Conservation (phyloP, 2,113 vertebrate genomes). For the Pelecanus crispus region DNA sequence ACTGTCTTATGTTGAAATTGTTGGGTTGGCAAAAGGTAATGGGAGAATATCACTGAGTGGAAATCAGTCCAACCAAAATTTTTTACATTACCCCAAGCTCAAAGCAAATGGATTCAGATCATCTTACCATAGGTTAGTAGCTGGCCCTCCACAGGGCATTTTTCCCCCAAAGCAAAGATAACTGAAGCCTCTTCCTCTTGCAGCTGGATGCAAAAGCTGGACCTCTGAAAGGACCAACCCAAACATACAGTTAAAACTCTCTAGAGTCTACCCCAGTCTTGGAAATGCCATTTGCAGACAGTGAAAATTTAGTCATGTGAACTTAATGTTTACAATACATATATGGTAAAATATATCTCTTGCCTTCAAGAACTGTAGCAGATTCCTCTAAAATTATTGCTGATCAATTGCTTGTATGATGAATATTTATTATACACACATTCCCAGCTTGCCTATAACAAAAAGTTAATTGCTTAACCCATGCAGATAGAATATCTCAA, state of each 20-base stretch:
- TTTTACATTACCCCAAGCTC: background rate
- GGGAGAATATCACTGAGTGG: background rate
- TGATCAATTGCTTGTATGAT: background rate
- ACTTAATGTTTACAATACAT: background rate
- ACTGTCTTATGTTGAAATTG: accelerated
- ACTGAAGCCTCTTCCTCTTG: background rate
- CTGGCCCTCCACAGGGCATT: background rate
- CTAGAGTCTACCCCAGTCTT: background rate
- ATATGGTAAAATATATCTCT: background rate
- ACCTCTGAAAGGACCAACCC: background rate
- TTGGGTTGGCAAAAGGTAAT: background rate
- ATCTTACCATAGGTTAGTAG: background rate
- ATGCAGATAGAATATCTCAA: background rate
- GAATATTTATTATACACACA: background rate
- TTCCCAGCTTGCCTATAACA: background rate
- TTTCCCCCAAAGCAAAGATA: background rate
- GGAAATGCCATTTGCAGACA: background rate
- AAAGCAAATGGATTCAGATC: background rate
- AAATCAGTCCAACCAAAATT: background rate
- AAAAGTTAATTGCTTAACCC: background rate
- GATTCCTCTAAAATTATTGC: background rate
- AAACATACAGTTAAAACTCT: background rate
- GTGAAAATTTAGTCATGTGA: background rate
- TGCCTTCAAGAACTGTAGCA: background rate
- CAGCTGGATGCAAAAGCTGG: background rate